Percentiles rank a stretch among this genome's conserved stretches.
Conservation (phyloP, 2,888 invertebrate species). For the Sepioteuthis lessoniana region DNA sequence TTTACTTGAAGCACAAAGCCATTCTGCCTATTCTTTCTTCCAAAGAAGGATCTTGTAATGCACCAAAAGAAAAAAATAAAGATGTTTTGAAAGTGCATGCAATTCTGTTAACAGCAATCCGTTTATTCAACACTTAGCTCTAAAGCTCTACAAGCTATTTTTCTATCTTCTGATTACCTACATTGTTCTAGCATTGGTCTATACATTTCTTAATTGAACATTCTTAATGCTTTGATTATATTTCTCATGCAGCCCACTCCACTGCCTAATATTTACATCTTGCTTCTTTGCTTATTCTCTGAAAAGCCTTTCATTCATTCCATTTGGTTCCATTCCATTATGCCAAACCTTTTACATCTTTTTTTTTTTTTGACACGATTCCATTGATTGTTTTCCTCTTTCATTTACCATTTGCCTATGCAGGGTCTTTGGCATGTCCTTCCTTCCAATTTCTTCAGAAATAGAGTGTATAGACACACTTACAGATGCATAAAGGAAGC, state of each 20-base stretch:
- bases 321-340: neutral
- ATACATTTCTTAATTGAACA: slow-evolving; percentile 33
- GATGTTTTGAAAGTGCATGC: neutral
- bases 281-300: neutral
- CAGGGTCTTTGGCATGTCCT: neutral
- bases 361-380: neutral
- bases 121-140: slow-evolving; percentile 33
- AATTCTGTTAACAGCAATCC: slow-evolving; percentile 14
- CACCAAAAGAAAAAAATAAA: neutral
- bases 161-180: neutral
- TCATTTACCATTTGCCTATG: slow-evolving; percentile 14
- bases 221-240: neutral
- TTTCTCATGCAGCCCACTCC: neutral
- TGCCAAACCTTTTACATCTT: neutral
- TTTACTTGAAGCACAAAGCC: too few relatives aligned
- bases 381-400: neutral
- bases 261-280: neutral
- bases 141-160: slow-evolving; percentile 33
- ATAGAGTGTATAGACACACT: neutral
- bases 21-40: too few relatives aligned
- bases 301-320: neutral
- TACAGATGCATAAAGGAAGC: neutral
- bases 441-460: neutral
- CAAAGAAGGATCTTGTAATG: too few relatives aligned
- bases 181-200: slow-evolving; percentile 16